Base-by-base conservation (phyloP, 1,140 invertebrate species). In the Eulimnadia texana region DNA sequence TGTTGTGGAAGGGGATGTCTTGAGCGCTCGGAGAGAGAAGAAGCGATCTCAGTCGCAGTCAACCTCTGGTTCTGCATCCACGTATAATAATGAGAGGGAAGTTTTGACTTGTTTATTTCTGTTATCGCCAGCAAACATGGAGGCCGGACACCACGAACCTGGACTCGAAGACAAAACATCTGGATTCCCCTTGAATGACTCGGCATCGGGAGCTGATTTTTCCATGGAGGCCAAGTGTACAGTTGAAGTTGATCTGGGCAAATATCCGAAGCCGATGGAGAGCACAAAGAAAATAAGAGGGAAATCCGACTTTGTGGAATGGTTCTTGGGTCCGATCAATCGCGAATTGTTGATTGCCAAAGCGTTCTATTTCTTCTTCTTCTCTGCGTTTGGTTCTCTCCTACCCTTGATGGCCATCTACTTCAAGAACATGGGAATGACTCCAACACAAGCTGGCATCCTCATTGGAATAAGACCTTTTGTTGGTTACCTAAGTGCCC, bases 291-390 rank as follows among this genome's bases (percentile, higher is more conserved):
- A 91, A 74, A 89, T 93, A 60, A 82, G 88, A 57, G 88, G 89
- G 3, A 84, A 82, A 68, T 84, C 83, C 63, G 89, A 92, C 70
- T 70, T 93, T 62, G 72, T 93, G 59, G 89, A 92, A 72, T 79
- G 86, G 68, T 90, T 88, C 68, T 88, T 88, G 6, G 66, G 66
- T 6, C 74, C 84, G 23, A 82, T 91, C 2, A 89, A 93, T 71
- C 88, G 87, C 54, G 91, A 96, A 71, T 76, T 97, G 52, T 79
- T 96, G 58, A 86, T 92, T 3, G 90, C 93, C 56, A 96, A 96
- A 73, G 86, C 88, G 1, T 99, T 99, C 73, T 99, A 99, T 73
- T 98, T 99, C 74, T 98, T 97, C 79, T 99, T 98, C 75, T 99
- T 98, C 71, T 93, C 95, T 1, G 95, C 96, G 1, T 99, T 99